Evolutionary conservation across 2,888 invertebrate genomes (phyloP).

Genomic region (Ichneumon xanthorius): DNA sequence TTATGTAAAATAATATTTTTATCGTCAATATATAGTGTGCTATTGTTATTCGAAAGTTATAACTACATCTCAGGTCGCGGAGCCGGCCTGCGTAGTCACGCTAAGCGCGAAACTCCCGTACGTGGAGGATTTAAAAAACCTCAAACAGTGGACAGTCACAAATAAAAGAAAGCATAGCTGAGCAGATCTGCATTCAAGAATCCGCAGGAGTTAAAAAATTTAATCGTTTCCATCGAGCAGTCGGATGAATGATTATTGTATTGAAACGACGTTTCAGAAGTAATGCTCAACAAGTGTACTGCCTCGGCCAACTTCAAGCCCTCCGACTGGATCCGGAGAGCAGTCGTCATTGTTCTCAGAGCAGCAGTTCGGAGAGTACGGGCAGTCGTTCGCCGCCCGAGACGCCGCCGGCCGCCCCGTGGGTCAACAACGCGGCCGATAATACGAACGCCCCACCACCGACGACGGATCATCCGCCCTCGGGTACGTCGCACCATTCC

Average conservation of each 20-base stretch:
- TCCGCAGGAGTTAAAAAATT: no score
- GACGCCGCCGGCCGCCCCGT: slow-evolving; percentile 86
- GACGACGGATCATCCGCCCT: slow-evolving; percentile 66
- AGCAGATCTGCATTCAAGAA: no score
- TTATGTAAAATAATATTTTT: no score
- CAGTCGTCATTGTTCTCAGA: slow-evolving; percentile 86
- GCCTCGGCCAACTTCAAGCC: slow-evolving; percentile 85
- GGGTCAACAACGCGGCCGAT: slow-evolving; percentile 75
- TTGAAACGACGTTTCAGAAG: slow-evolving; percentile 72
- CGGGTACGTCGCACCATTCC: slow-evolving; percentile 79
- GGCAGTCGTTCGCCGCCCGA: slow-evolving; percentile 87
- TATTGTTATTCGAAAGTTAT: no score
- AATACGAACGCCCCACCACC: slow-evolving; percentile 74
- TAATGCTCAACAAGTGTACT: slow-evolving; percentile 82
- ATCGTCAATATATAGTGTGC: no score
- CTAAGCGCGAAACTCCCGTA: no score
- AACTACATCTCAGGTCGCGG: no score
- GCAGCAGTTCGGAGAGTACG: slow-evolving; percentile 86
- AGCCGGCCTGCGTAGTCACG: no score
- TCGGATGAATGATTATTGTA: not conserved
- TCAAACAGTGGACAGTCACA: no score
- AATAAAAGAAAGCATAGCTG: no score
- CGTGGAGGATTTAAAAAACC: no score
- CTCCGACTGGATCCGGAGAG: slow-evolving; percentile 85
- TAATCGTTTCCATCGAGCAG: not conserved